Conservation (phyloP, 2,113 vertebrate genomes). For the Myxocyprinus asiaticus region DNA sequence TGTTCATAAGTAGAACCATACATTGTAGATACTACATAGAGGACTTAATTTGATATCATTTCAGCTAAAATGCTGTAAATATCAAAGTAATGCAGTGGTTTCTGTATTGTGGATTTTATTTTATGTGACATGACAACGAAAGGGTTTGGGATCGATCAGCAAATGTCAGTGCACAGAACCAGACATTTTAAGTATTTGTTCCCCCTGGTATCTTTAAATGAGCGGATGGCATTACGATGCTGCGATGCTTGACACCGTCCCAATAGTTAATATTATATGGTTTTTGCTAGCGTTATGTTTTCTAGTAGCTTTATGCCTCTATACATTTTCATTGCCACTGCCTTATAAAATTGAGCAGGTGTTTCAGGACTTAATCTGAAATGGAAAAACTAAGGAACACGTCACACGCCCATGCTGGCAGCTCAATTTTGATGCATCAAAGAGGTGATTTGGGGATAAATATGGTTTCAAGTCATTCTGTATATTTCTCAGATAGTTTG, state of each 20-base stretch:
- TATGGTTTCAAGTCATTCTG: background rate
- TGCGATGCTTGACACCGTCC: conserved; percentile 49
- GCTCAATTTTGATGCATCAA: conserved; percentile 67
- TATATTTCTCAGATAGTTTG: background rate
- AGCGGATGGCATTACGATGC: conserved; percentile 44
- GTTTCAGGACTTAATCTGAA: conserved; percentile 75
- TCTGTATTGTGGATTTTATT: no score
- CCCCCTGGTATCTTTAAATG: conserved; percentile 41
- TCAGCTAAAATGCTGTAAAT: no score
- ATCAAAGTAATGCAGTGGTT: no score
- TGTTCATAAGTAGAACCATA: conserved; percentile 3
- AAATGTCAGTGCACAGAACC: conserved; percentile 25
- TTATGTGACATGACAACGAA: background rate
- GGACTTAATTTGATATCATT: background rate
- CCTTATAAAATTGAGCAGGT: conserved; percentile 46
- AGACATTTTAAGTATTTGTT: conserved; percentile 8
- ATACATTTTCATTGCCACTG: conserved; percentile 43
- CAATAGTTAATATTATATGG: conserved; percentile 62
- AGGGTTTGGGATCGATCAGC: background rate
- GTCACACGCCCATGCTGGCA: conserved; percentile 54
- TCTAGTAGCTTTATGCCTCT: conserved; percentile 57
- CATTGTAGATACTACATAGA: background rate
- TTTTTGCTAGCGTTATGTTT: conserved; percentile 61
- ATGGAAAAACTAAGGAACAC: conserved; percentile 75
- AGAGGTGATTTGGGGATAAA: conserved; percentile 64